Conservation (phyloP, 2,888 invertebrate genomes). For the Tipula unca region DNA sequence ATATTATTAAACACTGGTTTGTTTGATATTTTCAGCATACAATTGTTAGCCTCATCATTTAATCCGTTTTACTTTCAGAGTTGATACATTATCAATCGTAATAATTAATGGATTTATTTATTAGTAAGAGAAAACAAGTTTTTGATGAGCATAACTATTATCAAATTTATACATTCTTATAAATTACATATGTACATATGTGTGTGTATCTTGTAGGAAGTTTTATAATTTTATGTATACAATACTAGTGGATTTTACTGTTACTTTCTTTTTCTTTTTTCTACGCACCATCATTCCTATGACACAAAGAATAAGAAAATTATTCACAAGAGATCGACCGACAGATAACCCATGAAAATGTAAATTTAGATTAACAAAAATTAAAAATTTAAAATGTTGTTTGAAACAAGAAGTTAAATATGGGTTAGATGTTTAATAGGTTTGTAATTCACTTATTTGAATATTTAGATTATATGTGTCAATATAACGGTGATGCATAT, state of each 20-base stretch:
- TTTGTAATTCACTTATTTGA: not conserved
- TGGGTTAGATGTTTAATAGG: not conserved
- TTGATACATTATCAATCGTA: not conserved
- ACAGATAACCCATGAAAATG: not conserved
- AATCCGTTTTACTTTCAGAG: not conserved
- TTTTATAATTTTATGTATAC: not conserved
- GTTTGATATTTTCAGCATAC: too few relatives aligned
- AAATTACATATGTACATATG: not conserved
- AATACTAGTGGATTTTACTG: not conserved
- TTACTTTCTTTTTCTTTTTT: not conserved
- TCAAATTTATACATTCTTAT: not conserved
- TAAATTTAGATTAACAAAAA: not conserved
- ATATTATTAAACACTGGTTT: not conserved
- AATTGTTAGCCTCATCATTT: not conserved
- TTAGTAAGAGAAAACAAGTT: not conserved
- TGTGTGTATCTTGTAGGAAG: not conserved
- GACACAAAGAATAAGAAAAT: not conserved
- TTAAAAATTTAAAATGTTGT: not conserved
- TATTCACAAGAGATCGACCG: not conserved
- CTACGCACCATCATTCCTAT: not conserved
- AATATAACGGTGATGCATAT: not conserved
- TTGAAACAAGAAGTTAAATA: not conserved
- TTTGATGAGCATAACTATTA: not conserved
- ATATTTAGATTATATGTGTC: not conserved
- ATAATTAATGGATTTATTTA: not conserved